phyloP scores from a whole-genome alignment of 1,140 invertebrate genomes.

The Cotesia vestalis region DNA sequence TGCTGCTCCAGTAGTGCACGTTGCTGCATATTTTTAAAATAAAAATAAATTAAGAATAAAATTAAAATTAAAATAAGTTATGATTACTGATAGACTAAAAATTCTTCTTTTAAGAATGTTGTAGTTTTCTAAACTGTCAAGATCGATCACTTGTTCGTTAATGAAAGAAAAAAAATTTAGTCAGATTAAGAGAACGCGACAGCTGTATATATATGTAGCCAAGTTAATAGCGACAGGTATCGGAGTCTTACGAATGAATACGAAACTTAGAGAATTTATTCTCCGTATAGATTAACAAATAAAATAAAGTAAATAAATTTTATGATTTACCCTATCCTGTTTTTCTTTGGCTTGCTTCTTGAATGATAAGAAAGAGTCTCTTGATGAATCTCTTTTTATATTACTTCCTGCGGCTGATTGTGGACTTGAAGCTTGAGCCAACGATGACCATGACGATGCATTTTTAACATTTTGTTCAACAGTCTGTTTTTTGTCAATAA shows the following conservation, averaged over 20 bases:
- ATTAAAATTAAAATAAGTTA: constrained; percentile 19
- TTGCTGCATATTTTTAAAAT: constrained; percentile 65
- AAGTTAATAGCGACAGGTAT: too few species aligned
- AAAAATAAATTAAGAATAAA: constrained; percentile 42
- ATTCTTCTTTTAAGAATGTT: too few species aligned
- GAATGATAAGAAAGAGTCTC: constrained; percentile 83
- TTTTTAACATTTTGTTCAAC: constrained; percentile 84
- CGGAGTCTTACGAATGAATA: too few species aligned
- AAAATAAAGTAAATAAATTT: constrained; percentile 23
- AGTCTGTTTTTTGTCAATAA: constrained; percentile 46
- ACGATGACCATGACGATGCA: constrained; percentile 90
- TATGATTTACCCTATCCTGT: constrained; percentile 76
- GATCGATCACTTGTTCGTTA: too few species aligned
- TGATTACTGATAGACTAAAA: too few species aligned
- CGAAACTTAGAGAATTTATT: too few species aligned
- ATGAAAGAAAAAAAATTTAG: too few species aligned
- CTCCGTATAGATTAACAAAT: constrained; percentile 20
- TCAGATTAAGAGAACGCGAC: too few species aligned
- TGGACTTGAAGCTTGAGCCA: constrained; percentile 83
- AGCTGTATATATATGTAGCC: too few species aligned
- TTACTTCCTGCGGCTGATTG: constrained; percentile 67
- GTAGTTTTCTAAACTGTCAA: too few species aligned
- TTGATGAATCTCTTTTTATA: constrained; percentile 68
- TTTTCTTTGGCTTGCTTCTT: constrained; percentile 96
- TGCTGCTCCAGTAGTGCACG: constrained; percentile 84